phyloP scores from a whole-genome alignment of 1,140 invertebrate species.

The Papilio dardanus region DNA sequence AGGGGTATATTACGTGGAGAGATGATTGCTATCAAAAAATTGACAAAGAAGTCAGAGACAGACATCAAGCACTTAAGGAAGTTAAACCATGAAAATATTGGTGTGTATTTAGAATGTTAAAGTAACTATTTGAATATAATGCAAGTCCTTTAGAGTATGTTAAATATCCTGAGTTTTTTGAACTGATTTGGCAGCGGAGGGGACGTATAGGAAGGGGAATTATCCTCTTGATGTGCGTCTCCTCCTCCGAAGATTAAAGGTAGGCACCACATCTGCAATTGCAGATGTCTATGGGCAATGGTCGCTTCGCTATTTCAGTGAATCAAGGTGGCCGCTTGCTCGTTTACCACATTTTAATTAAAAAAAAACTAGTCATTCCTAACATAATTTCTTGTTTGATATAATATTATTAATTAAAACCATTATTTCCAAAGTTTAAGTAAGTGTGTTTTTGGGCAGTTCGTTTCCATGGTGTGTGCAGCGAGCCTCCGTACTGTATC shows the following conservation, averaged over 20 bases:
- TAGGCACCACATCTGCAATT: no score
- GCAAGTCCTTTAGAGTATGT: background rate
- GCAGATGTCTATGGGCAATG: no score
- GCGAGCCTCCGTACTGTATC: conserved; percentile 96
- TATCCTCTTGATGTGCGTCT: no score
- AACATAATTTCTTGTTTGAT: background rate
- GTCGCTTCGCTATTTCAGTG: no score
- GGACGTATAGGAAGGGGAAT: no score
- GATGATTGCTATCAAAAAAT: conserved; percentile 98
- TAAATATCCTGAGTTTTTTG: no score
- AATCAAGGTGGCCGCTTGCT: no score
- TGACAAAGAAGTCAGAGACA: conserved; percentile 95
- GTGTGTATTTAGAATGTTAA: conserved; percentile 45
- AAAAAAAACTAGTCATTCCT: no score
- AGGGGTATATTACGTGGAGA: conserved; percentile 92
- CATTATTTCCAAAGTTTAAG: background rate
- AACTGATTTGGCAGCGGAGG: no score
- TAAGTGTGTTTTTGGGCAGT: conserved; percentile 80
- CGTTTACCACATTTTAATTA: no score
- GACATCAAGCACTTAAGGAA: conserved; percentile 97
- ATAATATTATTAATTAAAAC: background rate
- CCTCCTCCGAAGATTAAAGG: no score
- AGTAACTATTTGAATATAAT: background rate
- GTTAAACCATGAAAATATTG: conserved; percentile 97
- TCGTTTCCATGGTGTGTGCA: conserved; percentile 97